These are phyloP conservation scores for Pelecanus crispus DNA, from an alignment of 2,113 vertebrate genomes.

Conservation along the genomic window DNA sequence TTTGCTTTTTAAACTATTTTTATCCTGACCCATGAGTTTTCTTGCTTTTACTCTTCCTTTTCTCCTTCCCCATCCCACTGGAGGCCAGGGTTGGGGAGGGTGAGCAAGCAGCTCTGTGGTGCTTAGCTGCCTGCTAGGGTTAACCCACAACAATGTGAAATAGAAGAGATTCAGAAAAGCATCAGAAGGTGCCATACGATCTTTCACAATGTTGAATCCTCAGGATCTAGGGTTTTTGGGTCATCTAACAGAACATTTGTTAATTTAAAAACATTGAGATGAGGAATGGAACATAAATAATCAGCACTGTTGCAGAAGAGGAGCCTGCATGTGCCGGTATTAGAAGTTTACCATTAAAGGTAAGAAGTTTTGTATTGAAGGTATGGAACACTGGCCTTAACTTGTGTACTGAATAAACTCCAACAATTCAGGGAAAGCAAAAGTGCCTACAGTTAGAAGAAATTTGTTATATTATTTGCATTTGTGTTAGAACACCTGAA, in stretches of 20 bases:
- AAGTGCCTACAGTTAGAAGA: neutral
- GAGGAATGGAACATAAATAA: neutral
- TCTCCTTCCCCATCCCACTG: neutral
- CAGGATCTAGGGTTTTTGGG: neutral
- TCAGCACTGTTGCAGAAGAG: neutral
- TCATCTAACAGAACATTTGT: neutral
- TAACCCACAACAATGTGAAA: neutral
- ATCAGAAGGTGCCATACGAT: neutral
- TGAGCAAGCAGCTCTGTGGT: neutral
- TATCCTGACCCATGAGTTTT: neutral
- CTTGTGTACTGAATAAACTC: neutral
- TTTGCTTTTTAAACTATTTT: neutral
- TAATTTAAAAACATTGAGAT: neutral
- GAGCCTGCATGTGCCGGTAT: neutral
- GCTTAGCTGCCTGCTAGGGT: neutral
- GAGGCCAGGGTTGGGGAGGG: neutral
- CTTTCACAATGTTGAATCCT: neutral
- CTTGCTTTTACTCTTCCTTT: neutral
- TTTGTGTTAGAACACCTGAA: neutral
- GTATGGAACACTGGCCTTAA: neutral
- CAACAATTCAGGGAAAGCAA: neutral
- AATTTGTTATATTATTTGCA: neutral
- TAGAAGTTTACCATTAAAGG: neutral
- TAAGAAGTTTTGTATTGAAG: neutral
- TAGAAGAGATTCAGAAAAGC: neutral